These are phyloP conservation scores for Petrocephalus schoutedeni DNA, from an alignment of 2,797 vertebrate species.

Conservation along the genomic window DNA sequence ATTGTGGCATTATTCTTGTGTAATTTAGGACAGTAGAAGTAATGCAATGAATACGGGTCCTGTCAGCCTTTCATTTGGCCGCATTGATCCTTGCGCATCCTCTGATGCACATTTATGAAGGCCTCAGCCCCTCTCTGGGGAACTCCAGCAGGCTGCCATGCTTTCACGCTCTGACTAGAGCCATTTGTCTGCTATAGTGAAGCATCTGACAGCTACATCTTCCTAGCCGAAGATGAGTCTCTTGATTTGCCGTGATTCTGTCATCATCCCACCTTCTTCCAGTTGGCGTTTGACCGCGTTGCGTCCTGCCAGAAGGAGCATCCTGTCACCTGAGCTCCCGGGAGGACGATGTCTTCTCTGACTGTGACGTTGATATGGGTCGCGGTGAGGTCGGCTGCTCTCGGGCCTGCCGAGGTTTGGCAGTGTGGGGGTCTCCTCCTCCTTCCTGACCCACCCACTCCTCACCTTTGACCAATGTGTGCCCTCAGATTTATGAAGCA, in stretches of 20 bases:
- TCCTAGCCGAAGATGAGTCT: not conserved
- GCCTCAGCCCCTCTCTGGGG: not conserved
- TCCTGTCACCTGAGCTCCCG: conserved; percentile 50
- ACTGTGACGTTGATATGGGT: conserved; percentile 39
- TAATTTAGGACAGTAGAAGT: conserved; percentile 32
- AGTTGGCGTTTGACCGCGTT: not conserved
- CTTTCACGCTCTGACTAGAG: not conserved
- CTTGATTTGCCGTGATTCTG: not conserved
- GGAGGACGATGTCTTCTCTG: conserved; percentile 39
- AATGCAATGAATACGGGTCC: not conserved
- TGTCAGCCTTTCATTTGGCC: not conserved
- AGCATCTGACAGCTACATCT: conserved; percentile 4
- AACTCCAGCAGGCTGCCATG: not conserved
- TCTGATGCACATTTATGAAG: not conserved
- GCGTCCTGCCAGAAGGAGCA: conserved; percentile 9
- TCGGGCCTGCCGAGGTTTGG: not conserved
- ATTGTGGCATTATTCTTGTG: conserved; percentile 36
- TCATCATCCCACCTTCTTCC: not conserved
- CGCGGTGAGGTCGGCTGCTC: not conserved
- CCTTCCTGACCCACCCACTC: not conserved
- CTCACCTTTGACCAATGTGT: not conserved
- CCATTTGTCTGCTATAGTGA: not conserved
- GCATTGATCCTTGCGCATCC: not conserved
- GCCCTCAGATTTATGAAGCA: not conserved
- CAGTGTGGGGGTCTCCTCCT: not conserved